phyloP scores from a whole-genome alignment of 2,888 invertebrate genomes.

The Hetaerina titia region DNA sequence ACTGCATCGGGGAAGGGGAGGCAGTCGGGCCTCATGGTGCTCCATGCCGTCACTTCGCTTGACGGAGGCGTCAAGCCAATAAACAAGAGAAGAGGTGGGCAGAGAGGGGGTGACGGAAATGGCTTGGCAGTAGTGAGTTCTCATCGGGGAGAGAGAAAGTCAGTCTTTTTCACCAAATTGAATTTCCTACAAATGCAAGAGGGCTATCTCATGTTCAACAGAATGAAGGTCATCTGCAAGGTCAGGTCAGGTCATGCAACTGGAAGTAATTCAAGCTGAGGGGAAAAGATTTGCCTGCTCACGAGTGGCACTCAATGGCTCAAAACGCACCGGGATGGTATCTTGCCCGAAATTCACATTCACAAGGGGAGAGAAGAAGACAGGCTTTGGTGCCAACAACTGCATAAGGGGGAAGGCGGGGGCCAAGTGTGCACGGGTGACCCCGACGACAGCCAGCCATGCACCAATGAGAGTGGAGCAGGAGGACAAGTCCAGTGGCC shows the following conservation, averaged over 20 bases:
- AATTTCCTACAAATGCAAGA: background rate
- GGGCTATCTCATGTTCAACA: background rate
- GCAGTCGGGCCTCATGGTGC: background rate
- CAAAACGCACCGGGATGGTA: background rate
- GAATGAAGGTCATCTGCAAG: too few relatives aligned
- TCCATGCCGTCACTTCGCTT: background rate
- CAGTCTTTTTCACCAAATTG: background rate
- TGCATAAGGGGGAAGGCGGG: background rate
- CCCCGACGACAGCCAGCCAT: background rate
- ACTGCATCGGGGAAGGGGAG: too few relatives aligned
- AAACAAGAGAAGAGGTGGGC: background rate
- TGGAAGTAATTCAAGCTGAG: background rate
- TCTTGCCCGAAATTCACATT: background rate
- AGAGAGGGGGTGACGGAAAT: background rate
- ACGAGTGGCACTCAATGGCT: background rate
- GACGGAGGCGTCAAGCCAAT: background rate
- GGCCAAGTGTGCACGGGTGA: background rate
- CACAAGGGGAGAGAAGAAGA: background rate
- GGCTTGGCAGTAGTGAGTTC: constrained; percentile 4
- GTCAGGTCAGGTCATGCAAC: background rate
- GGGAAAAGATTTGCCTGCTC: background rate
- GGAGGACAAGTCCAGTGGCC: background rate
- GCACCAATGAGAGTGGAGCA: background rate
- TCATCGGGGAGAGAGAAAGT: background rate
- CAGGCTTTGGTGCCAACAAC: background rate